Conservation (phyloP, 2,888 invertebrate genomes). For the Seira musarum region DNA sequence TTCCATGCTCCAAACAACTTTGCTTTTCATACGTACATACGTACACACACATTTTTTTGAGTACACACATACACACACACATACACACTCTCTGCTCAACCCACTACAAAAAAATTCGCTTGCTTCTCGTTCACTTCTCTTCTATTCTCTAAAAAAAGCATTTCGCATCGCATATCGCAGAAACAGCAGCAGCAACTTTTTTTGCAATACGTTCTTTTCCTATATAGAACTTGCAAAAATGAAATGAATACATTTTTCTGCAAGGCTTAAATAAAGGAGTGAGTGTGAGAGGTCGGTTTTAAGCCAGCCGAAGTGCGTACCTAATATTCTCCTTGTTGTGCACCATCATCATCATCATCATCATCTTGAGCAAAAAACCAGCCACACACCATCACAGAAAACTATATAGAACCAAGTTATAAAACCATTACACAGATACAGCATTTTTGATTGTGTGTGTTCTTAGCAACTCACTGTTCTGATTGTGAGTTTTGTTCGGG, state of each 20-base stretch:
- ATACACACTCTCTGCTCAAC: neutral
- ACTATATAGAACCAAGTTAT: slow-evolving; percentile 13
- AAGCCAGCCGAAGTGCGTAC: slow-evolving; percentile 52
- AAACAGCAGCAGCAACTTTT: neutral
- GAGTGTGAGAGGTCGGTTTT: slow-evolving; percentile 48
- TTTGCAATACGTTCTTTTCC: neutral
- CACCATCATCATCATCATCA: slow-evolving; percentile 28
- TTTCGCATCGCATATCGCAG: neutral
- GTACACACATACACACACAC: slow-evolving; percentile 29
- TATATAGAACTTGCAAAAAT: slow-evolving; percentile 57
- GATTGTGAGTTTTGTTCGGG: neutral
- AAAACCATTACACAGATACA: slow-evolving; percentile 35
- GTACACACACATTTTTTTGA: slow-evolving; percentile 22
- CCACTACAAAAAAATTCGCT: neutral
- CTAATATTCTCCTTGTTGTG: slow-evolving; percentile 63
- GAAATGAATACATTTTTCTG: slow-evolving; percentile 20
- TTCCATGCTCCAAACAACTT: neutral
- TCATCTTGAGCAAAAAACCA: slow-evolving; percentile 29
- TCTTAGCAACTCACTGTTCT: slow-evolving; percentile 4
- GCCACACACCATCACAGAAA: slow-evolving; percentile 2
- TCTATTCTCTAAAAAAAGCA: no score
- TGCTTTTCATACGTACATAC: slow-evolving; percentile 4
- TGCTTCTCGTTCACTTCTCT: neutral
- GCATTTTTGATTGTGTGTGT: slow-evolving; percentile 31
- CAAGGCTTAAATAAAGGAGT: slow-evolving; percentile 37